phyloP scores from a whole-genome alignment of 2,797 vertebrate species.

The Diplodus puntazzo region DNA sequence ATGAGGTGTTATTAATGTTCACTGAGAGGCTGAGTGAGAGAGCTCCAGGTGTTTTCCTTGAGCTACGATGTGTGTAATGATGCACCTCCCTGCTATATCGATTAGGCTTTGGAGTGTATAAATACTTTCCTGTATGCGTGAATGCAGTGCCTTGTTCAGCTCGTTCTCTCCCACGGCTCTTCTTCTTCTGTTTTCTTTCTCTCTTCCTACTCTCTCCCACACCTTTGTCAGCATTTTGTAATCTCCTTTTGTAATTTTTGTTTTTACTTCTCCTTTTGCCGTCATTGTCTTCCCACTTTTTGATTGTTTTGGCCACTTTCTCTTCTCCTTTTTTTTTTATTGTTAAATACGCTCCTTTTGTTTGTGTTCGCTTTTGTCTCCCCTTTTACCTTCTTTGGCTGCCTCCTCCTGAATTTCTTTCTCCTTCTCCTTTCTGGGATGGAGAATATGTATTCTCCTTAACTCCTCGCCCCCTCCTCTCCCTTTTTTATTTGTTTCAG shows the following conservation, averaged over 20 bases:
- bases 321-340: slow-evolving; percentile 5
- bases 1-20: slow-evolving; percentile 25
- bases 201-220: slow-evolving; percentile 34
- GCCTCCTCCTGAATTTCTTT: slow-evolving; percentile 9
- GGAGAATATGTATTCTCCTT: slow-evolving; percentile 9
- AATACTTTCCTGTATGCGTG: slow-evolving; percentile 56
- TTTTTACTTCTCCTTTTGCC: slow-evolving; percentile 28
- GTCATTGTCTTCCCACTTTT: slow-evolving; percentile 20
- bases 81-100: slow-evolving; percentile 52
- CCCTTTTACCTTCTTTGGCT: slow-evolving; percentile 15
- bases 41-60: slow-evolving; percentile 47
- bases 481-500: slow-evolving; percentile 31
- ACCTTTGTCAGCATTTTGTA: slow-evolving; percentile 47
- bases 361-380: slow-evolving; percentile 12
- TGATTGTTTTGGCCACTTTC: slow-evolving; percentile 14
- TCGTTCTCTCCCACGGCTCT: slow-evolving; percentile 26
- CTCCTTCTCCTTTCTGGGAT: slow-evolving; percentile 15
- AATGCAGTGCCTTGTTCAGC: slow-evolving; percentile 68
- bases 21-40: slow-evolving; percentile 22
- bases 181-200: slow-evolving; percentile 42
- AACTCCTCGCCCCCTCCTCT: slow-evolving; percentile 21
- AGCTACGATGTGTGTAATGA: slow-evolving; percentile 38
- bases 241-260: slow-evolving; percentile 37
- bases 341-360: slow-evolving; percentile 18
- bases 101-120: slow-evolving; percentile 58